A percentile compares a stretch with the other conserved stretches of the same genome.
Evolutionary conservation across 2,113 vertebrate genomes (phyloP).

Genomic region (Clarias batrachus): DNA sequence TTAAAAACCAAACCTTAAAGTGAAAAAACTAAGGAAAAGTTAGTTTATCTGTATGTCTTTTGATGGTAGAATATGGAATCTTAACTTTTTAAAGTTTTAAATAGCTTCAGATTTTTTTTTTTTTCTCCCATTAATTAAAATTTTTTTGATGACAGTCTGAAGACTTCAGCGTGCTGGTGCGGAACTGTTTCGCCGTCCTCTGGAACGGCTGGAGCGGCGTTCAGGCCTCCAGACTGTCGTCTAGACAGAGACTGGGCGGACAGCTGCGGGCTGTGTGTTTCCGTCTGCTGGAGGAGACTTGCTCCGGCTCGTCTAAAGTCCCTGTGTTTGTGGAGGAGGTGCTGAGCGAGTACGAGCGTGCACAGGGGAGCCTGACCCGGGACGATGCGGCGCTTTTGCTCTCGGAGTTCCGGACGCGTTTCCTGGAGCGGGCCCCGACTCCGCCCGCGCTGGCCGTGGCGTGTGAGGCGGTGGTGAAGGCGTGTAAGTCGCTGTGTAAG

Average conservation of each 20-base stretch:
- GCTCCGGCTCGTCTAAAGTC: conserved; percentile 61
- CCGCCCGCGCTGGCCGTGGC: conserved; percentile 49
- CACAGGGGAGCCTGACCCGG: conserved; percentile 47
- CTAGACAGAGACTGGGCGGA: conserved; percentile 56
- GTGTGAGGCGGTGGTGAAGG: conserved; percentile 74
- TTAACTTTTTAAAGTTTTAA: too few species aligned
- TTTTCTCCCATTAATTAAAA: too few species aligned
- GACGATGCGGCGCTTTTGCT: conserved; percentile 71
- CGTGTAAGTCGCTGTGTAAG: conserved; percentile 75
- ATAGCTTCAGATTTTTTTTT: too few species aligned
- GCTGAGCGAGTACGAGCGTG: conserved; percentile 68
- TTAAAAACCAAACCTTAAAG: too few species aligned
- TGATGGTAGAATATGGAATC: too few species aligned
- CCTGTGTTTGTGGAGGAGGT: conserved; percentile 69
- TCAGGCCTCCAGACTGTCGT: not conserved
- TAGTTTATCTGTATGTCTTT: too few species aligned
- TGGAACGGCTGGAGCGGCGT: conserved; percentile 68
- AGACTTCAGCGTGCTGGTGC: conserved; percentile 70
- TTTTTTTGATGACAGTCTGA: conserved; percentile 57
- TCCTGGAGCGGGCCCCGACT: conserved; percentile 32
- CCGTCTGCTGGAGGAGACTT: conserved; percentile 75
- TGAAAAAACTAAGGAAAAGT: too few species aligned
- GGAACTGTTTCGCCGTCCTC: conserved; percentile 76
- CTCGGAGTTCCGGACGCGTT: conserved; percentile 55
- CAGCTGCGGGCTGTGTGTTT: conserved; percentile 81